These are phyloP conservation scores for Orthonevra nobilis DNA, from an alignment of 2,888 invertebrate genomes.

Conservation along the genomic window DNA sequence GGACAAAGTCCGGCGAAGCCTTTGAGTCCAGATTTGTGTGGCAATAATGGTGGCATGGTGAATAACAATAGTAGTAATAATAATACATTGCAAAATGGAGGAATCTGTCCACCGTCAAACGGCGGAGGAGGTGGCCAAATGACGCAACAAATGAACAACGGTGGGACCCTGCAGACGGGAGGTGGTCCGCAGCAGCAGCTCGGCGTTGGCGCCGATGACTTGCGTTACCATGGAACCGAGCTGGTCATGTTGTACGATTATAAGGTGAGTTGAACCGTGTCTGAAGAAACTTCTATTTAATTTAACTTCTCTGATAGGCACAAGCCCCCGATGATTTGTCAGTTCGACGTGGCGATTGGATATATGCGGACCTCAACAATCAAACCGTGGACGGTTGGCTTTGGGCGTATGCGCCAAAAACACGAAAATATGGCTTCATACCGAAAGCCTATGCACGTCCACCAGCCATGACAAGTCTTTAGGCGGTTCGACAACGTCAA, in stretches of 20 bases:
- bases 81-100: conserved; percentile 37
- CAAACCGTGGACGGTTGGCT: conserved; percentile 97
- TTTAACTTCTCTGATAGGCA: conserved; percentile 83
- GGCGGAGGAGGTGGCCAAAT: conserved; percentile 43
- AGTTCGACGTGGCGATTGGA: conserved; percentile 95
- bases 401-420: conserved; percentile 96
- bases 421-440: conserved; percentile 95
- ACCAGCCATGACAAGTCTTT: conserved; percentile 91
- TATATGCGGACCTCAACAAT: conserved; percentile 95
- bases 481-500: conserved; percentile 31
- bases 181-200: conserved; percentile 73
- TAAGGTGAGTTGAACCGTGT: conserved; percentile 82
- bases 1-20: conserved; percentile 64
- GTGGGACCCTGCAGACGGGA: conserved; percentile 61
- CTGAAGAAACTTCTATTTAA: too few species aligned
- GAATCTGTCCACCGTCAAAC: conserved; percentile 25
- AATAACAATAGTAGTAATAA: conserved; percentile 44
- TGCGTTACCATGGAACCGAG: conserved; percentile 92
- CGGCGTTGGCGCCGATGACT: conserved; percentile 82
- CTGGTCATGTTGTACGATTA: conserved; percentile 97
- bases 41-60: conserved; percentile 39
- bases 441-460: conserved; percentile 96
- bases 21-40: conserved; percentile 64
- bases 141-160: conserved; percentile 66
- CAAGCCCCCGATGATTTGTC: conserved; percentile 96